A percentile compares a stretch with the other conserved stretches of the same genome.
Evolutionary conservation across 1,140 invertebrate genomes (phyloP).

Genomic region (Drosophila fuyamai): DNA sequence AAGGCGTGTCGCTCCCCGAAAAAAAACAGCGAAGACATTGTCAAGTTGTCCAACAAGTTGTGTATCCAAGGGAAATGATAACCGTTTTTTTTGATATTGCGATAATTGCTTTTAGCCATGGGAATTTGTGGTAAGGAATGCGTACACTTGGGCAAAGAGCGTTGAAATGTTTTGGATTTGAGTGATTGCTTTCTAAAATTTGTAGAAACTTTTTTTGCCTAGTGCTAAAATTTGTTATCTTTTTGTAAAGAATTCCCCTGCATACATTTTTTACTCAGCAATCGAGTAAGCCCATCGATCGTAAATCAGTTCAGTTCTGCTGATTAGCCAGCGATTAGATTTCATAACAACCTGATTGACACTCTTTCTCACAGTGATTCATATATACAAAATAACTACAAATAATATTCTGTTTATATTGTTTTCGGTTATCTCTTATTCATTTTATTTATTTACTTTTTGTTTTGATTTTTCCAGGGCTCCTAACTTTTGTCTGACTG

Average conservation of each 20-base stretch:
- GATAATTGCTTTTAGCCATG: constrained; percentile 31
- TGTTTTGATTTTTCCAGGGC: constrained; percentile 46
- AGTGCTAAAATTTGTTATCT: constrained; percentile 3
- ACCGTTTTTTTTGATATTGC: constrained; percentile 4
- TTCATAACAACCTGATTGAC: constrained; percentile 20
- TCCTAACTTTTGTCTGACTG: constrained; percentile 30
- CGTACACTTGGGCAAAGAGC: background rate
- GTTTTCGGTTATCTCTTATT: background rate
- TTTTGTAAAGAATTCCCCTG: constrained; percentile 1
- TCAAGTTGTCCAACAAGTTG: constrained; percentile 25
- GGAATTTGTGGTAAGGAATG: constrained; percentile 1
- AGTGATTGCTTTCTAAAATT: too few relatives aligned
- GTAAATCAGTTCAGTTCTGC: constrained; percentile 46
- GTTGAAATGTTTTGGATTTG: too few relatives aligned
- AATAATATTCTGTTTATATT: background rate
- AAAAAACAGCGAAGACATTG: constrained; percentile 13
- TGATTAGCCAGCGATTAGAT: constrained; percentile 48
- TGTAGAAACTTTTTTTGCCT: background rate
- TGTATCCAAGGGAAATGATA: constrained; percentile 30
- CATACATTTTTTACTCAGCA: constrained; percentile 14
- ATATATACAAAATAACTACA: background rate
- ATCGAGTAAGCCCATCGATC: constrained; percentile 19
- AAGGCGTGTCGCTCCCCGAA: constrained; percentile 17
- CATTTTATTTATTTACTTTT: constrained; percentile 1
- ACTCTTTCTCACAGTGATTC: constrained; percentile 8